Conservation (phyloP, 1,140 invertebrate genomes). For the Mercenaria mercenaria region DNA sequence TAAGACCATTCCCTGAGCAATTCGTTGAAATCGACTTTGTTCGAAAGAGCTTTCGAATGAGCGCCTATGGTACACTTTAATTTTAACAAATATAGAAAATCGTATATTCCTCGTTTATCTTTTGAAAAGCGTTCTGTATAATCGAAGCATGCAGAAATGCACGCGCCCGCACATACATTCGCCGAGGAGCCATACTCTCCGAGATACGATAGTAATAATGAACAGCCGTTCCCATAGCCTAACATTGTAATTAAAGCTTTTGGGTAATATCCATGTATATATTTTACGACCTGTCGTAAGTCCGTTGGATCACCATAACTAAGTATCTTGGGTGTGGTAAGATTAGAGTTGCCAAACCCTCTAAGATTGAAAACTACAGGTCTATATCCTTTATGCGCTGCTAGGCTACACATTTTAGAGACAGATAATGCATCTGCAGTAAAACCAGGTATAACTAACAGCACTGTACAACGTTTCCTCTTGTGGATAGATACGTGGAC, state of each 20-base stretch:
- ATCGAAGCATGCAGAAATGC: constrained; percentile 81
- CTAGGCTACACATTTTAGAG: constrained; percentile 67
- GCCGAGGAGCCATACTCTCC: constrained; percentile 83
- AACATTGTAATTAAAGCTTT: constrained; percentile 76
- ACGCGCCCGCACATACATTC: constrained; percentile 76
- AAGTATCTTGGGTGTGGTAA: constrained; percentile 81
- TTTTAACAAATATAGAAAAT: constrained; percentile 69
- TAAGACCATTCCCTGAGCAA: constrained; percentile 68
- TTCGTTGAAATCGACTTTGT: constrained; percentile 70
- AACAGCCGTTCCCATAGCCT: constrained; percentile 79
- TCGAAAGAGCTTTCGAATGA: constrained; percentile 70
- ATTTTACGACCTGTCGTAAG: constrained; percentile 79
- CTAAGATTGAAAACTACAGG: constrained; percentile 81
- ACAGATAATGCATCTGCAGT: constrained; percentile 71
- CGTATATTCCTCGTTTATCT: constrained; percentile 70
- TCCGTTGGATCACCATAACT: constrained; percentile 79
- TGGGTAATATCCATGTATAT: constrained; percentile 72
- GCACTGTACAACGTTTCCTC: constrained; percentile 71
- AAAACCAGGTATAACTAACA: constrained; percentile 80
- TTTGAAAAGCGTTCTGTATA: constrained; percentile 68
- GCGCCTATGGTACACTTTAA: constrained; percentile 72
- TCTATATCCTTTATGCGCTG: constrained; percentile 76
- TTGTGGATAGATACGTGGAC: constrained; percentile 70
- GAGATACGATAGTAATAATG: constrained; percentile 81
- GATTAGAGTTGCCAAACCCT: constrained; percentile 76